Evolutionary conservation across 1,140 invertebrate species (phyloP), one percentile per base, ranked within the genome.

Genomic region (Drosophila paulistorum): DNA sequence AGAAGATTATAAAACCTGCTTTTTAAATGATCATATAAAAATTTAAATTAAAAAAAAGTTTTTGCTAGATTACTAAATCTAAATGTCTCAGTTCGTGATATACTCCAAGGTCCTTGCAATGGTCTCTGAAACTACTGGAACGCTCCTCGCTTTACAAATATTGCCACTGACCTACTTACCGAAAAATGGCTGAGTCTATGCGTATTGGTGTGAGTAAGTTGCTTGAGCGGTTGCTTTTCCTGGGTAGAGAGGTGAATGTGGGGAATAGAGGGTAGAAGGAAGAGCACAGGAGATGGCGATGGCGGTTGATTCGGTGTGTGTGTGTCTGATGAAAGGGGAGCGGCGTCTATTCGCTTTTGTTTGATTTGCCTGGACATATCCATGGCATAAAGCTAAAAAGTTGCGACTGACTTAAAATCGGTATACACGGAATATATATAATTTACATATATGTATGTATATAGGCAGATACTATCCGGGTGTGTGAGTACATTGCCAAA

Each of bases 141-240:
- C 13, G 39, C 23, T 81, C 77, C 81, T 68, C 81, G 61, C 33
- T 26, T 62, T 41, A 58, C 61, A 55, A 71, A 78, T 75, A 60
- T 74, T 79, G 64, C 75, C 51, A 87, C 60, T 87, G 82, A 86
- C 82, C 82, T 87, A 86, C 67, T 87, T 82, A 79, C 65, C 63
- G 51, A 82, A 79, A 76, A 68, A 82, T 55, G 60, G 61, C 68
- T 68, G 66, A 77, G 65, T 71, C 65, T 72, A 45, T 60, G 74
- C 58, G 57, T 14, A 57, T 37, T 37, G 13, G 35, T 39, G 33
- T 33, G 51, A 26, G 26, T 35, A n/a, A 26, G 54, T 51, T 51
- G 23, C 20, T 26, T 48, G 17, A 17, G 30, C 45, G 42, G 54
- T 13, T 17, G 35, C 10, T 10, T 30, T 30, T 30, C 6, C 30